A percentile compares a stretch with the other conserved stretches of the same genome.
These are phyloP conservation scores for Staurois parvus DNA, from an alignment of 2,797 vertebrate species.

Conservation along the genomic window DNA sequence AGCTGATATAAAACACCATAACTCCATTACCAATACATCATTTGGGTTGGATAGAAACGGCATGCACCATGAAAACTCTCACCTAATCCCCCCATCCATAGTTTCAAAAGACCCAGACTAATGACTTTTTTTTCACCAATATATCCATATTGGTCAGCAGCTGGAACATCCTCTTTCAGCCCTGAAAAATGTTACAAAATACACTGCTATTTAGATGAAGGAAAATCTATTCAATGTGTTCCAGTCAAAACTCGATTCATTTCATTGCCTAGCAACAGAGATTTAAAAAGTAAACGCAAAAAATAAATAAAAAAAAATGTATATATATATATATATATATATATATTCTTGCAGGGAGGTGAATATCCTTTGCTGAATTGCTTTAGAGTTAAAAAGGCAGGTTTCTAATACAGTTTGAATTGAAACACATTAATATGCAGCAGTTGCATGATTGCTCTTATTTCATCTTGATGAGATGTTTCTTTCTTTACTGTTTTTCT, in stretches of 20 bases:
- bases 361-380: neutral
- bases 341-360: neutral
- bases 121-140: too few species aligned
- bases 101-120: too few species aligned
- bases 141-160: too few species aligned
- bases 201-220: too few species aligned
- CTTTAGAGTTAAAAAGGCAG: neutral
- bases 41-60: too few species aligned
- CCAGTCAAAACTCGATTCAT: neutral
- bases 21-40: too few species aligned
- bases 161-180: neutral
- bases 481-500: conserved; percentile 53
- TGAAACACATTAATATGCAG: conserved; percentile 72
- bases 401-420: conserved; percentile 14
- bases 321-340: neutral
- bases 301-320: too few species aligned
- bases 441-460: conserved; percentile 61
- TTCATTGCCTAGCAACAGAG: conserved; percentile 32
- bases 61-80: too few species aligned
- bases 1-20: too few species aligned
- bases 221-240: neutral
- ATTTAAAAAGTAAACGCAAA: conserved; percentile 25
- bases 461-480: conserved; percentile 53
- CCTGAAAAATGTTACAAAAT: neutral
- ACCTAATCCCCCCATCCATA: too few species aligned